Conservation (phyloP, 2,113 vertebrate genomes). For the Brienomyrus longianalis region DNA sequence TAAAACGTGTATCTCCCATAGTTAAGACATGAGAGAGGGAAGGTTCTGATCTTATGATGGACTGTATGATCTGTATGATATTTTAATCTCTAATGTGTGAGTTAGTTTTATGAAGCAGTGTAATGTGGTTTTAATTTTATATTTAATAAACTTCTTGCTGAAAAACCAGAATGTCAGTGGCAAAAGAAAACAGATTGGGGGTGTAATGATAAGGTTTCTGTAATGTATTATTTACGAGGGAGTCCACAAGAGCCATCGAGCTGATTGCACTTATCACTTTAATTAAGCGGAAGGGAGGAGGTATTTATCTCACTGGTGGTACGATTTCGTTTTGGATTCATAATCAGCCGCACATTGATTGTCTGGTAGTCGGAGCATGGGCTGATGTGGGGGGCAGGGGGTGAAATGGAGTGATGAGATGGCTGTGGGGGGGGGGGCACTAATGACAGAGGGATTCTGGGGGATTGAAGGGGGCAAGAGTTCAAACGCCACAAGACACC, state of each 20-base stretch:
- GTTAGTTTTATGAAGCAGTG: background rate
- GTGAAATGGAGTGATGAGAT: background rate
- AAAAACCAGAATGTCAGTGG: background rate
- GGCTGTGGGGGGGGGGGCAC: background rate
- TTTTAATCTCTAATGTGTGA: background rate
- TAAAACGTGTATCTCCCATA: background rate
- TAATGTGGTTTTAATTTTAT: background rate
- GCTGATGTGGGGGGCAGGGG: background rate
- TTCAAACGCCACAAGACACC: background rate
- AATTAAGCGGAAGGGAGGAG: constrained; percentile 15
- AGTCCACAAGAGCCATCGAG: background rate
- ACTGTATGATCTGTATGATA: background rate
- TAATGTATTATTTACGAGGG: constrained; percentile 2
- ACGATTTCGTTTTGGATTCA: constrained; percentile 7
- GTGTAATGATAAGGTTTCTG: background rate
- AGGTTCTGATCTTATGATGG: background rate
- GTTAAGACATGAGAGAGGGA: background rate
- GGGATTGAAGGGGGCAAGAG: background rate
- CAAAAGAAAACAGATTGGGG: background rate
- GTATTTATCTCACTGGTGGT: constrained; percentile 8
- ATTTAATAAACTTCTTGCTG: background rate
- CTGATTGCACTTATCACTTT: constrained; percentile 14
- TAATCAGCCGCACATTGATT: constrained; percentile 8
- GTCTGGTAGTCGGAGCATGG: background rate
- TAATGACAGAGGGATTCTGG: background rate